These are phyloP conservation scores for Hypselothyrea guttata DNA, from an alignment of 2,888 invertebrate genomes.

Conservation along the genomic window DNA sequence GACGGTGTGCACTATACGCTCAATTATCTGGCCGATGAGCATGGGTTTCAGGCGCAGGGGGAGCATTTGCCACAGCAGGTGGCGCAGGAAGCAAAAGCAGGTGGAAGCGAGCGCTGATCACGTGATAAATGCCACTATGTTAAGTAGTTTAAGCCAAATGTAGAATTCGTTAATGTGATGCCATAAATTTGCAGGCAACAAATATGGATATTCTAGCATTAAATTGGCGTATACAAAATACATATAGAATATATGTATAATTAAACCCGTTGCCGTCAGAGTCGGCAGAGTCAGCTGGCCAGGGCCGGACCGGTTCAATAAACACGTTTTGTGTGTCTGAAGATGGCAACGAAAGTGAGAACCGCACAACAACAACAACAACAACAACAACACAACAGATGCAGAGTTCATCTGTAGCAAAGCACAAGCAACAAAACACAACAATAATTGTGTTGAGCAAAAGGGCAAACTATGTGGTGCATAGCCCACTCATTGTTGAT, in stretches of 20 bases:
- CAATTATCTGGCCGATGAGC: slow-evolving; percentile 78
- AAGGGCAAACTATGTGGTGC: slow-evolving; percentile 47
- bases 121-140: slow-evolving; percentile 35
- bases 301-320: slow-evolving; percentile 53
- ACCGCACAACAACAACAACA: slow-evolving; percentile 28
- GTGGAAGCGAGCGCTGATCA: slow-evolving; percentile 37
- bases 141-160: slow-evolving; percentile 9
- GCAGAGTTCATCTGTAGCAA: slow-evolving; percentile 1
- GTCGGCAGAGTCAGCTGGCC: slow-evolving; percentile 46
- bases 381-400: slow-evolving; percentile 6
- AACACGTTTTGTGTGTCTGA: slow-evolving; percentile 28
- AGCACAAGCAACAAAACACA: neutral
- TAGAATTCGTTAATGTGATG: slow-evolving; percentile 23
- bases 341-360: slow-evolving; percentile 62
- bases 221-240: too few relatives aligned
- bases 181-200: slow-evolving; percentile 58
- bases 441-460: slow-evolving; percentile 6
- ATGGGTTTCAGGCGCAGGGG: slow-evolving; percentile 75
- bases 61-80: slow-evolving; percentile 37
- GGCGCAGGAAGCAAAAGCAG: slow-evolving; percentile 5
- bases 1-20: slow-evolving; percentile 84
- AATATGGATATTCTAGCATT: slow-evolving; percentile 6
- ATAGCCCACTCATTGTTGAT: slow-evolving; percentile 33
- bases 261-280: slow-evolving; percentile 14
- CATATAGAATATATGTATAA: too few relatives aligned